Percentiles rank a stretch among this genome's conserved stretches.
Evolutionary conservation across 1,140 invertebrate species (phyloP).

Genomic region (Bombus polaris): DNA sequence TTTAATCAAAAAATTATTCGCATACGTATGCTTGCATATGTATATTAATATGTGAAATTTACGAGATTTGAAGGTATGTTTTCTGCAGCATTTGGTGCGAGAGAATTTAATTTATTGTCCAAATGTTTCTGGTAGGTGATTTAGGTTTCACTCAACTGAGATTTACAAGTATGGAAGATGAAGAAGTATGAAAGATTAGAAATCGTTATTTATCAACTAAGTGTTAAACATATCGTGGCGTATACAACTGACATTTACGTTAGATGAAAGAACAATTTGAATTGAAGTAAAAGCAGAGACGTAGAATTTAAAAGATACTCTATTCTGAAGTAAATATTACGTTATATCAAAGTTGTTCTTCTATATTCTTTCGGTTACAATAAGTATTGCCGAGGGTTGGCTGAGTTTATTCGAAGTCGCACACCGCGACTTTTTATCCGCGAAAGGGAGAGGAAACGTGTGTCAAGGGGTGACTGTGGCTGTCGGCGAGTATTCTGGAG

Average conservation of each 20-base stretch:
- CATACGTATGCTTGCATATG: no score
- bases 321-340: not conserved
- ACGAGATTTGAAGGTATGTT: no score
- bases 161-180: not conserved
- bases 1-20: no score
- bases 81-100: no score
- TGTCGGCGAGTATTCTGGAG: constrained; percentile 47
- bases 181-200: not conserved
- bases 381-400: not conserved
- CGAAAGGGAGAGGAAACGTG: constrained; percentile 57
- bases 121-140: no score
- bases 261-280: not conserved
- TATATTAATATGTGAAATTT: no score
- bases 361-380: not conserved
- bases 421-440: constrained; percentile 55
- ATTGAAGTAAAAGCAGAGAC: not conserved
- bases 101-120: no score
- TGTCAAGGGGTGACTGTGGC: constrained; percentile 47
- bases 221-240: no score
- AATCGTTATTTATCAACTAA: not conserved
- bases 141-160: fast-evolving
- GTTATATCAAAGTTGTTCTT: not conserved
- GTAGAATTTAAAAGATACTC: not conserved
- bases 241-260: not conserved
- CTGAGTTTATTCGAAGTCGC: not conserved